Evolutionary conservation across 2,888 invertebrate genomes (phyloP).

Genomic region (Troglohyphantes excavatus): DNA sequence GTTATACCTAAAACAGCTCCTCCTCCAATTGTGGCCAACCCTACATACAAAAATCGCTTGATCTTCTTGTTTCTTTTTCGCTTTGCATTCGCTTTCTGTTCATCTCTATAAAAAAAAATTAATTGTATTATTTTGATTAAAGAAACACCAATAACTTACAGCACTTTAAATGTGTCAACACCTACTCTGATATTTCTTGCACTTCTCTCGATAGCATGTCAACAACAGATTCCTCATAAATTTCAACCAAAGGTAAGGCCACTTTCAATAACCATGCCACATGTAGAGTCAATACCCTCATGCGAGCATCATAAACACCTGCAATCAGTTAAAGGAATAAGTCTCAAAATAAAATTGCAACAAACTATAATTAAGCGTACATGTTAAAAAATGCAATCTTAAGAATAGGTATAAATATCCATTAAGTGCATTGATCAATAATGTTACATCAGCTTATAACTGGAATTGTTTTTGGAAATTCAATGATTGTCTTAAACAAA

Average conservation of each 20-base stretch:
- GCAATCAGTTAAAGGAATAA: too few species aligned
- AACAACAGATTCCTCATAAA: conserved; percentile 85
- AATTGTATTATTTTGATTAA: too few species aligned
- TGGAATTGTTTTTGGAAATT: too few species aligned
- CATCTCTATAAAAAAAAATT: conserved; percentile 81
- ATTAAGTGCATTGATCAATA: too few species aligned
- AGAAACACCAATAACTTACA: too few species aligned
- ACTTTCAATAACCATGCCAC: conserved; percentile 85
- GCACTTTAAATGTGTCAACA: not conserved
- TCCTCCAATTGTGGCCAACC: conserved; percentile 87
- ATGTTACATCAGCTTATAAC: too few species aligned
- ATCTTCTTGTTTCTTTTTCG: conserved; percentile 85
- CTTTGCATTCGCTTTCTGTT: conserved; percentile 84
- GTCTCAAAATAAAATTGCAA: too few species aligned
- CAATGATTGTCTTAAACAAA: too few species aligned
- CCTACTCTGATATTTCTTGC: conserved; percentile 83
- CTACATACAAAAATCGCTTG: conserved; percentile 86
- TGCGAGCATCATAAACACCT: conserved; percentile 87
- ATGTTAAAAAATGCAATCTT: too few species aligned
- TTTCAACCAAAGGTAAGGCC: conserved; percentile 85
- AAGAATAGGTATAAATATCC: too few species aligned
- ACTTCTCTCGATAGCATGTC: conserved; percentile 84
- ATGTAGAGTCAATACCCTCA: conserved; percentile 85
- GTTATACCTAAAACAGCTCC: conserved; percentile 85
- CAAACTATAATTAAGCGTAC: too few species aligned